Evolutionary conservation across 2,797 vertebrate species (phyloP).

Genomic region (Carcharodon carcharias): DNA sequence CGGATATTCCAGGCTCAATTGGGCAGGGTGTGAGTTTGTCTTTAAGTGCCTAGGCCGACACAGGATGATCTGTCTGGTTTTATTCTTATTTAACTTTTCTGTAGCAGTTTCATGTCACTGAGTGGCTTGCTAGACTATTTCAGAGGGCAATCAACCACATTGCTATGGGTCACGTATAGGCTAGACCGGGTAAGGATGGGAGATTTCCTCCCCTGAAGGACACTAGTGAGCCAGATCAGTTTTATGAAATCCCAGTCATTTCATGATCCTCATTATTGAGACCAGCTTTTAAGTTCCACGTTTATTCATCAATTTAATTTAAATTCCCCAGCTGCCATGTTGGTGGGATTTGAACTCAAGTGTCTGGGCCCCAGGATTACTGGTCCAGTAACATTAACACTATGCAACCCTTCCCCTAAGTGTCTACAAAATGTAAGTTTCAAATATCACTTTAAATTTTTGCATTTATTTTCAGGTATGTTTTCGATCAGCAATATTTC

Average conservation of each 20-base stretch:
- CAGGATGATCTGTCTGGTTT: too few species aligned
- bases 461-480: slow-evolving; percentile 24
- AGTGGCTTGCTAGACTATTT: too few species aligned
- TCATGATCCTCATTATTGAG: background rate
- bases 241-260: background rate
- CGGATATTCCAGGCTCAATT: too few species aligned
- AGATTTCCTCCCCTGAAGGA: too few species aligned
- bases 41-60: too few species aligned
- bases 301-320: background rate
- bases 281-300: background rate
- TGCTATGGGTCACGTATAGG: too few species aligned
- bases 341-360: background rate
- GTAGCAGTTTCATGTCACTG: too few species aligned
- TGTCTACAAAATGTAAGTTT: slow-evolving; percentile 9
- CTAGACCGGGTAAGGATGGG: too few species aligned
- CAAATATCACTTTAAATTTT: background rate
- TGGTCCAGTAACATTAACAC: background rate
- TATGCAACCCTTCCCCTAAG: background rate
- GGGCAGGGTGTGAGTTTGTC: too few species aligned
- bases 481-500: background rate
- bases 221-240: too few species aligned
- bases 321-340: background rate
- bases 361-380: background rate
- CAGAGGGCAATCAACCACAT: too few species aligned
- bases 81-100: too few species aligned